phyloP scores from a whole-genome alignment of 1,140 invertebrate genomes.

The Drosophila pseudoobscura region DNA sequence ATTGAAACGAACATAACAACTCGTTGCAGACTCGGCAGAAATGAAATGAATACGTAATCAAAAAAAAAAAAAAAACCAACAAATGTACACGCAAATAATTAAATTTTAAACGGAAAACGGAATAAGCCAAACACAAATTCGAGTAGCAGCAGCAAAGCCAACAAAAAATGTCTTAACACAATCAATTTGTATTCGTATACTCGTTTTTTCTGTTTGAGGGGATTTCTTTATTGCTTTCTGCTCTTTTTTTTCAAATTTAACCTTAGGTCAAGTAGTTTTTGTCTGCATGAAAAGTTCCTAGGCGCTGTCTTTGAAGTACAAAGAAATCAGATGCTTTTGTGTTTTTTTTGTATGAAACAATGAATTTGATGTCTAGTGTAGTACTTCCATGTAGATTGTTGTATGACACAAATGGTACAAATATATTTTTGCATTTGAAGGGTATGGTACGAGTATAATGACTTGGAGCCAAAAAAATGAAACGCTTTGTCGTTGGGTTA shows the following conservation, averaged over 20 bases:
- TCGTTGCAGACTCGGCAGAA: conserved; percentile 24
- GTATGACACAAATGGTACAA: conserved; percentile 31
- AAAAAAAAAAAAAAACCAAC: conserved; percentile 26
- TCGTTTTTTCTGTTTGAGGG: conserved; percentile 19
- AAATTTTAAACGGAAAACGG: conserved; percentile 32
- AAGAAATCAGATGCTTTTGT: conserved; percentile 28
- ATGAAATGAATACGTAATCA: conserved; percentile 29
- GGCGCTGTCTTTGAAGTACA: conserved; percentile 22
- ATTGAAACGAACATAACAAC: conserved; percentile 19
- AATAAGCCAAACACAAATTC: conserved; percentile 45
- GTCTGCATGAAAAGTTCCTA: not conserved
- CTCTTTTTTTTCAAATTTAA: not conserved
- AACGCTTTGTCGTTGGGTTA: conserved; percentile 44
- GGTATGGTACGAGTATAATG: conserved; percentile 38
- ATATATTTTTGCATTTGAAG: conserved; percentile 21
- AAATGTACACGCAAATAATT: conserved; percentile 39
- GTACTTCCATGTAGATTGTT: conserved; percentile 19
- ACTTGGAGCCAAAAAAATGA: conserved; percentile 59
- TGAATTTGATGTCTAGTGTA: conserved; percentile 32
- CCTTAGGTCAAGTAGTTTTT: conserved; percentile 13
- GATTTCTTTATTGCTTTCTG: conserved; percentile 7
- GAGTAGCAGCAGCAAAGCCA: conserved; percentile 26
- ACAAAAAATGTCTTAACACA: conserved; percentile 22
- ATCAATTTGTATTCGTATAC: conserved; percentile 26
- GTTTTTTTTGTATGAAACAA: conserved; percentile 50